phyloP scores from a whole-genome alignment of 2,888 invertebrate species.

The Cartodere bifasciata region DNA sequence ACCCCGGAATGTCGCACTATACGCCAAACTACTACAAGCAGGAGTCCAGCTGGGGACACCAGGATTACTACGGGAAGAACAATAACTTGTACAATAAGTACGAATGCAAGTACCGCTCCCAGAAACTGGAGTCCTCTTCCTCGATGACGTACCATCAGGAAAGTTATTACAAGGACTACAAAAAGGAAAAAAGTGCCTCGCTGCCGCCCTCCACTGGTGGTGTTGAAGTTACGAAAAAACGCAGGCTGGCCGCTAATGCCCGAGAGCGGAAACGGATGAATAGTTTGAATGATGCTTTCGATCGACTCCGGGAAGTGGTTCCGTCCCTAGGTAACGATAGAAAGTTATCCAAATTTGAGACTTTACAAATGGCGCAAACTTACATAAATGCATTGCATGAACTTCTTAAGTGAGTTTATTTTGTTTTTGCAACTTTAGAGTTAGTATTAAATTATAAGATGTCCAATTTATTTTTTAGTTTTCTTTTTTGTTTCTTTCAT shows the following conservation, averaged over 20 bases:
- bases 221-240: slow-evolving; percentile 38
- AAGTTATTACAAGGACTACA: slow-evolving; percentile 20
- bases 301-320: slow-evolving; percentile 54
- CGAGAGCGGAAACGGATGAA: slow-evolving; percentile 62
- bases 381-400: slow-evolving; percentile 59
- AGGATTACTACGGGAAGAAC: slow-evolving; percentile 29
- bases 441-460: not conserved
- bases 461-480: slow-evolving; percentile 10
- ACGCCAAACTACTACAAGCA: slow-evolving; percentile 29
- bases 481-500: slow-evolving; percentile 14
- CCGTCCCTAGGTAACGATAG: slow-evolving; percentile 57
- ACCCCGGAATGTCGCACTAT: slow-evolving; percentile 33
- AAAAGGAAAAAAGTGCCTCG: slow-evolving; percentile 15
- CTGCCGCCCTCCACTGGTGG: slow-evolving; percentile 24
- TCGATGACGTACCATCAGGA: slow-evolving; percentile 19
- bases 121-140: slow-evolving; percentile 14
- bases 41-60: slow-evolving; percentile 19
- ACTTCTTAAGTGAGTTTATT: slow-evolving; percentile 37
- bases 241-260: slow-evolving; percentile 59
- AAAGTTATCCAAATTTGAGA: slow-evolving; percentile 63
- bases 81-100: slow-evolving; percentile 28
- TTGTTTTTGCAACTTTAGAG: slow-evolving; percentile 3
- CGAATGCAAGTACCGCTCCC: slow-evolving; percentile 21
- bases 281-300: slow-evolving; percentile 61
- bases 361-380: slow-evolving; percentile 65